phyloP scores from a whole-genome alignment of 53 echinoderm and acorn worm genomes.

The Stichopus horrens region DNA sequence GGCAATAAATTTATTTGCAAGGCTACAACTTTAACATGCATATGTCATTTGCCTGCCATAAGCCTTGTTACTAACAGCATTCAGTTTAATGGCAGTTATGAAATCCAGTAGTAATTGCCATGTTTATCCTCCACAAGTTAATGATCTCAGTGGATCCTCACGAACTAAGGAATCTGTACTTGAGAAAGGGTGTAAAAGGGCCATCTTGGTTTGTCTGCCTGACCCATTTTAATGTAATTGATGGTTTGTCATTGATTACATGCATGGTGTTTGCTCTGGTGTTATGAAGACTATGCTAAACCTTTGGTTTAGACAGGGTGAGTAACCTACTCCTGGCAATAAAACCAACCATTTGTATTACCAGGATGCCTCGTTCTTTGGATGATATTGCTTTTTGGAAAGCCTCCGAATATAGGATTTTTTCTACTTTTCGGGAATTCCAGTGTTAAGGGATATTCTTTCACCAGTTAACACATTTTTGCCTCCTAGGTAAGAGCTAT shows the following conservation, averaged over 20 bases:
- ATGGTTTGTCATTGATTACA: slow-evolving; percentile 61
- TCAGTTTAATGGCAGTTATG: slow-evolving; percentile 52
- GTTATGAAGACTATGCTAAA: slow-evolving; percentile 53
- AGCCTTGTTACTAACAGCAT: slow-evolving; percentile 48
- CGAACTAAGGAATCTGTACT: slow-evolving; percentile 34
- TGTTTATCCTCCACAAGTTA: slow-evolving; percentile 34
- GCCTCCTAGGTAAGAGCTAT: slow-evolving; percentile 38
- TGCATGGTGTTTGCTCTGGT: slow-evolving; percentile 55
- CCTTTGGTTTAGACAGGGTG: slow-evolving; percentile 50
- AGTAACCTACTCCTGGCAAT: slow-evolving; percentile 22
- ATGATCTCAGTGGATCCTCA: slow-evolving; percentile 33
- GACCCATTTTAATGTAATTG: slow-evolving; percentile 29
- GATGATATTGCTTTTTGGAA: slow-evolving; percentile 52
- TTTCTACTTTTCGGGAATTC: slow-evolving; percentile 56
- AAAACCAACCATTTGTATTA: slow-evolving; percentile 47
- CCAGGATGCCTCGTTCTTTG: slow-evolving; percentile 48
- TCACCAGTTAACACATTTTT: slow-evolving; percentile 15
- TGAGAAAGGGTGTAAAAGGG: slow-evolving; percentile 48
- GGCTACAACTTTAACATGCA: slow-evolving; percentile 53
- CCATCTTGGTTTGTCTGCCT: slow-evolving; percentile 52
- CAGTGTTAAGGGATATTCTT: slow-evolving; percentile 36
- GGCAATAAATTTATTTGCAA: slow-evolving; percentile 35
- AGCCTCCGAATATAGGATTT: slow-evolving; percentile 57
- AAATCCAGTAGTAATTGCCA: slow-evolving; percentile 46
- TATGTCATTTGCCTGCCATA: slow-evolving; percentile 56